Evolutionary conservation across 2,113 vertebrate genomes (phyloP).

Genomic region (Leucosticte australis): DNA sequence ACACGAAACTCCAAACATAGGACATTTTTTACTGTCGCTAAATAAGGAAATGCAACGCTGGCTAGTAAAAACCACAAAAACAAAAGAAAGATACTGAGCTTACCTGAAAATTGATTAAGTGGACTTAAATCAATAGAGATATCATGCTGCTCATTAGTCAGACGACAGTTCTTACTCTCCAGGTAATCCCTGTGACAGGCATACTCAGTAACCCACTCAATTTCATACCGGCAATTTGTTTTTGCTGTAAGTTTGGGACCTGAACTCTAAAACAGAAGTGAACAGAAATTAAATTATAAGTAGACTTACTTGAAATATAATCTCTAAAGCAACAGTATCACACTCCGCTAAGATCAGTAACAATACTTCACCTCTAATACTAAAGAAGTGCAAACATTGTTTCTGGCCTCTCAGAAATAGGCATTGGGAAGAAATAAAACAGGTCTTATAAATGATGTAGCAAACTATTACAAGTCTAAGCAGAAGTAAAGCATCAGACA

Average conservation of each 20-base stretch:
- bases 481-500: neutral
- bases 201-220: slow-evolving; percentile 94
- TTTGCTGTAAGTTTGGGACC: slow-evolving; percentile 85
- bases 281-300: neutral
- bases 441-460: neutral
- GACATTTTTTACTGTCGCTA: neutral
- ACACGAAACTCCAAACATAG: neutral
- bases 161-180: slow-evolving; percentile 81
- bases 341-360: neutral
- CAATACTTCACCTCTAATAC: neutral
- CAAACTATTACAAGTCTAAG: neutral
- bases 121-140: slow-evolving; percentile 86
- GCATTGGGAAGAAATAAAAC: neutral
- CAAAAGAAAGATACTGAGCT: neutral
- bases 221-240: slow-evolving; percentile 89
- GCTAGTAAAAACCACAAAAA: neutral
- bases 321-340: neutral
- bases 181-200: slow-evolving; percentile 94
- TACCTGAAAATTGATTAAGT: slow-evolving; percentile 74
- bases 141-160: slow-evolving; percentile 85
- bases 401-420: neutral
- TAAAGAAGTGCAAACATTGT: neutral
- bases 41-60: neutral
- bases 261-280: slow-evolving; percentile 74
- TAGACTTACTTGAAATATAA: neutral